Base-by-base conservation (phyloP, 2,888 invertebrate genomes). In the Melangyna quadrimaculata region DNA sequence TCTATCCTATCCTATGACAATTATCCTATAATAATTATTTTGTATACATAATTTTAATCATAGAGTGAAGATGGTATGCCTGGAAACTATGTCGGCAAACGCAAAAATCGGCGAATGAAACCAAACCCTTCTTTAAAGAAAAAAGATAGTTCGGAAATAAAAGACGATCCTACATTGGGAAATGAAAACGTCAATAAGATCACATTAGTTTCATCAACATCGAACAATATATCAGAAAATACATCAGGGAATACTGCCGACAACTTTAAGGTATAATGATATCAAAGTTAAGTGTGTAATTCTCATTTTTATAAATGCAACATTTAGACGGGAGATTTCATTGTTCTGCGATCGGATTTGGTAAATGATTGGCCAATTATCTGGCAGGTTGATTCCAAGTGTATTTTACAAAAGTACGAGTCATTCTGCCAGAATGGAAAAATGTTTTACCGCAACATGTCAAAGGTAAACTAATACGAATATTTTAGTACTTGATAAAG, bases 331-430 rank as follows among this genome's bases (percentile, higher is more conserved):
- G 97, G 98, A 53, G 97, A 97, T 90, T 98, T 97, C 93, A 95
- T 98, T 87, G 96, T 97, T 45, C 94, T 97, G 90, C 96, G 96
- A 92, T 94, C 95, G 67, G 97, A 98, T 92, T 92, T 97, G 88
- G 94, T 94, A 79, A 95, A 96, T 90, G 96, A 97, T 91, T 96
- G 95, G 94, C 98, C 97, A 8, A 95, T 96, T 7, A 95, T 98
- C 89, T 98, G 98, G 98, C 95, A 97, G 91, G 96, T 98, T 69
- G 98, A 98, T 91, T 96, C 96, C 0, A 96, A 96, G 92, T 95
- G 95, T 22, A 93, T 97, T 87, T 92, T 97, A 84, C 96, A 97
- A 92, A 97, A 96, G 91, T 97, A 95, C 89, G 96, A 96, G 90
- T 96, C 96, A 5, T 96, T 96, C 89, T 95, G 96, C 88, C 95